Evolutionary conservation across 1,140 invertebrate genomes (phyloP).

Genomic region (Uloborus diversus): DNA sequence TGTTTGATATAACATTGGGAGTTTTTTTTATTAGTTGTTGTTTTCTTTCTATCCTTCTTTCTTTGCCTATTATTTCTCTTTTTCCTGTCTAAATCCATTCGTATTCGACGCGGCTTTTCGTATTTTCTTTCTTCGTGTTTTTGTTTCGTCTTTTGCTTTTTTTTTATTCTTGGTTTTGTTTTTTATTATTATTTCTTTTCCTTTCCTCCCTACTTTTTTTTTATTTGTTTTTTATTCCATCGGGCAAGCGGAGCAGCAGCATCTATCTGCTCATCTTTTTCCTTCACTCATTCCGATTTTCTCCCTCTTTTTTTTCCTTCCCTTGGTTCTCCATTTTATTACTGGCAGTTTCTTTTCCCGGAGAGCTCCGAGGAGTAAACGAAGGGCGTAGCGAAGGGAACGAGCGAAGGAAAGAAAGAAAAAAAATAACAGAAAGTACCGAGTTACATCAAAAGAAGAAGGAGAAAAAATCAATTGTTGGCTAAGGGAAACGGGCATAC

Average conservation of each 20-base stretch:
- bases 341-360: conserved; percentile 47
- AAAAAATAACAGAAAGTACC: conserved; percentile 52
- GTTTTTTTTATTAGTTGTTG: conserved; percentile 41
- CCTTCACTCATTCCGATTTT: conserved; percentile 6
- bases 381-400: neutral
- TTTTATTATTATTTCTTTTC: conserved; percentile 27
- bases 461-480: conserved; percentile 52
- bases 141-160: conserved; percentile 20
- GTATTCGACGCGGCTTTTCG: conserved; percentile 45
- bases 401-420: neutral
- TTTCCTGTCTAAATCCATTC: conserved; percentile 54
- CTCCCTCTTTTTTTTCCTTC: conserved; percentile 2
- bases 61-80: conserved; percentile 36
- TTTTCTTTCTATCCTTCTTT: conserved; percentile 40
- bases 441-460: conserved; percentile 53
- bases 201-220: conserved; percentile 1
- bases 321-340: conserved; percentile 49
- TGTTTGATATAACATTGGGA: conserved; percentile 54
- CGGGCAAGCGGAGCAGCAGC: conserved; percentile 38
- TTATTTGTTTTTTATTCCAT: conserved; percentile 1
- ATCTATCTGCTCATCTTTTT: conserved; percentile 48
- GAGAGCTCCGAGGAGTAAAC: neutral
- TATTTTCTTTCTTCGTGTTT: conserved; percentile 50
- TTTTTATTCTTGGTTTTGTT: conserved; percentile 2
- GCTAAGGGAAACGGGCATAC: conserved; percentile 5